These are phyloP conservation scores for Menura novaehollandiae DNA, from an alignment of 2,113 vertebrate species.

Conservation along the genomic window DNA sequence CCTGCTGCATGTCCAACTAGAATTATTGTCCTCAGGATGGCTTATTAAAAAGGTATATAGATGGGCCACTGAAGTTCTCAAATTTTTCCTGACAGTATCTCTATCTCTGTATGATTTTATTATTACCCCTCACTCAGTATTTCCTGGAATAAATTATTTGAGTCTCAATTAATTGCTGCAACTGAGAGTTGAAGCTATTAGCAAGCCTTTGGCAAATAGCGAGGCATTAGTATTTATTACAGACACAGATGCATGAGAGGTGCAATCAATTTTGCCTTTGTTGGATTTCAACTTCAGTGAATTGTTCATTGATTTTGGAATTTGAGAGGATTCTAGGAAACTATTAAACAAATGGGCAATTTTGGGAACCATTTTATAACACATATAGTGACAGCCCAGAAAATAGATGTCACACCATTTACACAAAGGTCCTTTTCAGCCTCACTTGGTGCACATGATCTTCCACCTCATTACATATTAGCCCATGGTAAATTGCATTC, in stretches of 20 bases:
- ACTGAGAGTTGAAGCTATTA: not conserved
- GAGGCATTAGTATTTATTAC: constrained; percentile 23
- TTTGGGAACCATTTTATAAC: constrained; percentile 12
- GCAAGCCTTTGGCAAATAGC: constrained; percentile 11
- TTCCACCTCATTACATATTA: not conserved
- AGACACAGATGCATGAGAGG: not conserved
- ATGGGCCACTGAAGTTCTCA: not conserved
- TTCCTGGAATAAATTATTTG: constrained; percentile 12
- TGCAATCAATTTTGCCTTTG: constrained; percentile 41
- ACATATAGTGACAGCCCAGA: not conserved
- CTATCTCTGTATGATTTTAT: not conserved
- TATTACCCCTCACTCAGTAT: not conserved
- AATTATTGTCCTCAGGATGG: not conserved
- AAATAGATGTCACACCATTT: not conserved
- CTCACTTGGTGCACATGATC: not conserved
- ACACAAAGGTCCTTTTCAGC: not conserved
- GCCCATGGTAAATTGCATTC: not conserved
- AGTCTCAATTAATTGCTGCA: not conserved
- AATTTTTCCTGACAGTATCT: not conserved
- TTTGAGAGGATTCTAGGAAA: constrained; percentile 46
- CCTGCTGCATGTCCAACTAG: not conserved
- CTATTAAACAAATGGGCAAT: constrained; percentile 17
- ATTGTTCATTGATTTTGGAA: constrained; percentile 57
- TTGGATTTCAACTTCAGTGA: constrained; percentile 13
- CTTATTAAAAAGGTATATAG: not conserved